Evolutionary conservation across 1,140 invertebrate species (phyloP).

Genomic region (Dreissena rostriformis): DNA sequence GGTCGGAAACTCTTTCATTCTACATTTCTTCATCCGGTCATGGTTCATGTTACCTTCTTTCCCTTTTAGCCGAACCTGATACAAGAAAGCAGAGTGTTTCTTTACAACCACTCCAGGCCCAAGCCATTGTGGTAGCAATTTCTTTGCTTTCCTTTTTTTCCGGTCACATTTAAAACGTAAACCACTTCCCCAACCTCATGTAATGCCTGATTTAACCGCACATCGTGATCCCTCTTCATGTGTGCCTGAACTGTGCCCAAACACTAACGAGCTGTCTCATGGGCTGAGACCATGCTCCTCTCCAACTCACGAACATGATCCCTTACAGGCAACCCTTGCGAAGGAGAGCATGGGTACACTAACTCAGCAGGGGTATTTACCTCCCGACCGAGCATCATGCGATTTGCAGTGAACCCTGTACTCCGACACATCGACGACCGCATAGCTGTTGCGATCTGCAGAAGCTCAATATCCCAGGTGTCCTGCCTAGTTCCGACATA

Average conservation of each 20-base stretch:
- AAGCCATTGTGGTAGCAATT: not conserved
- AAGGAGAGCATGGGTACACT: not conserved
- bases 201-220: not conserved
- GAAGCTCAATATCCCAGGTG: not conserved
- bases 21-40: slow-evolving; percentile 15
- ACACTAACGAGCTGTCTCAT: not conserved
- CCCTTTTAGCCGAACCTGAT: not conserved
- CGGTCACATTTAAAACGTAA: not conserved
- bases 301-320: not conserved
- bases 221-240: not conserved
- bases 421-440: not conserved
- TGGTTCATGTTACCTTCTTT: not conserved
- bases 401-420: not conserved
- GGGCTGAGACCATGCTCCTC: not conserved
- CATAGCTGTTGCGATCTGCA: slow-evolving; percentile 6
- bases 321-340: not conserved
- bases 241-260: not conserved
- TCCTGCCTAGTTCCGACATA: not conserved
- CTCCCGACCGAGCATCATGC: not conserved
- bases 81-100: not conserved
- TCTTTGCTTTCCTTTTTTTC: not conserved
- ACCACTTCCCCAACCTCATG: not conserved
- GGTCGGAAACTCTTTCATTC: not conserved
- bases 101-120: not conserved
- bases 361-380: not conserved